Evolutionary conservation across 2,797 vertebrate genomes (phyloP).

Genomic region (Cossypha caffra): DNA sequence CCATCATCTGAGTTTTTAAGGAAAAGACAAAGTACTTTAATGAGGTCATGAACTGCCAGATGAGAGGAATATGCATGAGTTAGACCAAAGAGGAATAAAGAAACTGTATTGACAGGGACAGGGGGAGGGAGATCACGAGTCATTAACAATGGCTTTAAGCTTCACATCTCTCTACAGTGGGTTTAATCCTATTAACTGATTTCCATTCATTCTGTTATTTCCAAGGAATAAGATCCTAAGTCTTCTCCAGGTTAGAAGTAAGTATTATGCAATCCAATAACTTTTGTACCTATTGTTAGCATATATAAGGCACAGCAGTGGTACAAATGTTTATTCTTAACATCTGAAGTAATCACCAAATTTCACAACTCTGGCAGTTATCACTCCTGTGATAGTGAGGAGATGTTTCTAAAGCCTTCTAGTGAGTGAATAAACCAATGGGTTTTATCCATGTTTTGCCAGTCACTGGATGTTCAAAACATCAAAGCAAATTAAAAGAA

Average conservation of each 20-base stretch:
- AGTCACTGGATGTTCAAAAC: conserved; percentile 21
- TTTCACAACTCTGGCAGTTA: conserved; percentile 27
- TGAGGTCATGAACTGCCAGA: neutral
- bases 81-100: neutral
- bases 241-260: neutral
- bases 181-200: conserved; percentile 6
- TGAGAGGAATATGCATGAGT: neutral
- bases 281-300: neutral
- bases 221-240: neutral
- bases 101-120: fast-evolving
- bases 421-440: neutral
- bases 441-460: conserved; percentile 24
- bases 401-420: conserved; percentile 10
- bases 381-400: conserved; percentile 25
- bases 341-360: conserved; percentile 27
- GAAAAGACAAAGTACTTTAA: neutral
- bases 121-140: neutral
- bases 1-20: neutral
- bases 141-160: neutral
- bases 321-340: conserved; percentile 32
- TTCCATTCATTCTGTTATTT: neutral
- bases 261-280: neutral
- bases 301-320: neutral
- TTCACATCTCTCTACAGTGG: neutral
- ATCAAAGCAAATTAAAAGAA: neutral